phyloP scores from a whole-genome alignment of 1,140 invertebrate genomes.

The Elysia chlorotica region DNA sequence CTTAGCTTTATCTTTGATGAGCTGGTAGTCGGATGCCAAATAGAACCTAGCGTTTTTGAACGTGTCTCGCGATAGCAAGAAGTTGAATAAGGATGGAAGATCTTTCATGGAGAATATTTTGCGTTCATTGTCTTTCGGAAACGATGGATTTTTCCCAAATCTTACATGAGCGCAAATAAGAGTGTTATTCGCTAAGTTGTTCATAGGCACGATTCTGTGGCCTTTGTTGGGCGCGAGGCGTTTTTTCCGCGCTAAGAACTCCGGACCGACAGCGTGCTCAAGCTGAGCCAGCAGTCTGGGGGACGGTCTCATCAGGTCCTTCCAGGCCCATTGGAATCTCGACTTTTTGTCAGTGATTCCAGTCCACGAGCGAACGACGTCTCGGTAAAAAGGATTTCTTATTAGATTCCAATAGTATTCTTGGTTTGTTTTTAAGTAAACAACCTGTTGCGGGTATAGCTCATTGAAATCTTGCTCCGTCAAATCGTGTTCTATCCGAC shows the following conservation, averaged over 20 bases:
- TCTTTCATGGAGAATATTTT: neutral
- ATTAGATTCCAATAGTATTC: constrained; percentile 6
- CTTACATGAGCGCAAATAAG: constrained; percentile 36
- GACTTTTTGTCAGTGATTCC: neutral
- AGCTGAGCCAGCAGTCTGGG: neutral
- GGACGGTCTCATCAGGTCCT: constrained; percentile 15
- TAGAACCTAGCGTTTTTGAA: constrained; percentile 22
- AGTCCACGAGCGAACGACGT: neutral
- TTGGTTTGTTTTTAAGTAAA: constrained; percentile 26
- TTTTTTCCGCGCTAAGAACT: neutral
- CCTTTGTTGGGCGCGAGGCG: neutral
- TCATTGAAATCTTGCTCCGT: constrained; percentile 21
- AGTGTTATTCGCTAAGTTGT: neutral
- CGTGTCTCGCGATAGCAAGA: constrained; percentile 16
- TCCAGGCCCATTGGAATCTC: constrained; percentile 9
- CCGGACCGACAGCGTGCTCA: neutral
- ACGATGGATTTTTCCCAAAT: constrained; percentile 30
- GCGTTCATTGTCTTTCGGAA: constrained; percentile 25
- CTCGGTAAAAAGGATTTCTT: constrained; percentile 1
- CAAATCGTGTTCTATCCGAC: neutral
- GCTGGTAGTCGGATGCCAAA: constrained; percentile 30
- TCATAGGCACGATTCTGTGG: too few relatives aligned
- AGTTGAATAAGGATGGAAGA: constrained; percentile 25
- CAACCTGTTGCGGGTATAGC: constrained; percentile 19
- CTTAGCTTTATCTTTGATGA: constrained; percentile 11